Base-by-base conservation (phyloP, 2,888 invertebrate species). In the Cephonodes hylas region DNA sequence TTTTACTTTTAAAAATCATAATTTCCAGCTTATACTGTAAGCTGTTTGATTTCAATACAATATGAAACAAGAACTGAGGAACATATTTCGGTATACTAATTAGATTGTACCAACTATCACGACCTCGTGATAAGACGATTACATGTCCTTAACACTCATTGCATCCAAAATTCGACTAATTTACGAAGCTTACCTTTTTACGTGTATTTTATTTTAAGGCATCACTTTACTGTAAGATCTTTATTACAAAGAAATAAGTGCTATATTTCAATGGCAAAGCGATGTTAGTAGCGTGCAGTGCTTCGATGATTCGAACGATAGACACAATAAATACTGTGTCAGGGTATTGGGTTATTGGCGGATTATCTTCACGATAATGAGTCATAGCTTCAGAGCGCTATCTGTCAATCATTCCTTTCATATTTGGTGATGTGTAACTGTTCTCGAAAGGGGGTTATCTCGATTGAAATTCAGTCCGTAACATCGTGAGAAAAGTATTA, bases 41-140 rank as follows among this genome's bases (percentile, higher is more conserved):
- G n/a, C 38, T 38, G 38, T n/a, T 2, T 4, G 13, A 3, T 38
- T n/a, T 13, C n/a, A n/a, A n/a, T n/a, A n/a, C 38, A 10, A 53
- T 1, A 18, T 2, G n/a, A 31, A 53, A 53, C 10, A 18, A 53
- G 31, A 31, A 31, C 3, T 3, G 31, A 10, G 10, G 3, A 10
- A n/a, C 6, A 27, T 3, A 8, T 18, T 10, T 48, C 15, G 8
- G 25, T 27, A 0, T 15, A 31, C 18, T 53, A 4, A 53, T 53
- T 31, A 31, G 27, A 8, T 48, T 38, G n/a, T 13, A 53, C 20
- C 46, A 15, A 10, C 20, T 38, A 3, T 27, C 13, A 25, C 25
- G 60, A 60, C 60, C 60, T 60, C 48, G 48, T 8, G 7, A n/a
- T 59, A 53, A 60, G 60, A 18, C 38, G 53, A 60, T 60, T 60